These are phyloP conservation scores for Temnopleurus reevesii DNA, from an alignment of 53 echinoderm and acorn worm genomes.

Conservation along the genomic window DNA sequence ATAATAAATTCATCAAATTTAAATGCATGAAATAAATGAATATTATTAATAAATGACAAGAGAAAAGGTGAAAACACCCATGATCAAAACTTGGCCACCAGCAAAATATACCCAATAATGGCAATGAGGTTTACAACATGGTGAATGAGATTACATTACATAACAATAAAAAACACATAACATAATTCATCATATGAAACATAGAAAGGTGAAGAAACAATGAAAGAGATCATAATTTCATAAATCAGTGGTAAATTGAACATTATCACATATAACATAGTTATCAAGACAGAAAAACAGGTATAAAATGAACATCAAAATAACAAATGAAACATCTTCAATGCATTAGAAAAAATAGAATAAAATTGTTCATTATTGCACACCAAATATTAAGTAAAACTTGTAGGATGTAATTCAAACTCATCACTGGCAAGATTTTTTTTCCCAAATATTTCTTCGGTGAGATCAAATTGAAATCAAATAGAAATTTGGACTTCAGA, in stretches of 20 bases:
- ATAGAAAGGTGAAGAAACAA: neutral
- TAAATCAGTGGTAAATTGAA: neutral
- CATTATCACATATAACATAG: neutral
- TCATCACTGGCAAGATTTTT: too few relatives aligned
- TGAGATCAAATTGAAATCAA: too few relatives aligned
- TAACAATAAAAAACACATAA: neutral
- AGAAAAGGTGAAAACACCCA: slow-evolving; percentile 43
- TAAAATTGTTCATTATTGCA: neutral
- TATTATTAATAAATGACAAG: neutral
- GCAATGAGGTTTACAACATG: slow-evolving; percentile 41
- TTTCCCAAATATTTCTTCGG: too few relatives aligned
- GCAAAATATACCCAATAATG: slow-evolving; percentile 54
- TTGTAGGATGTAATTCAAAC: too few relatives aligned
- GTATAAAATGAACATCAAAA: neutral
- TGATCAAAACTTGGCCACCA: slow-evolving; percentile 59
- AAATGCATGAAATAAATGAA: neutral
- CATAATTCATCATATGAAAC: neutral
- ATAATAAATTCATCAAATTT: neutral
- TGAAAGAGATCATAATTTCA: neutral
- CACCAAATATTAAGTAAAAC: too few relatives aligned
- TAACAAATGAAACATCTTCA: neutral
- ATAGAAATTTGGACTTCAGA: too few relatives aligned
- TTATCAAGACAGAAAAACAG: neutral
- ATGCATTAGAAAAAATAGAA: neutral
- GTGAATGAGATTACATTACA: slow-evolving; percentile 44